Evolutionary conservation across 2,113 vertebrate genomes (phyloP), one percentile per base, ranked within the genome.

Genomic region (Macquaria australasica): DNA sequence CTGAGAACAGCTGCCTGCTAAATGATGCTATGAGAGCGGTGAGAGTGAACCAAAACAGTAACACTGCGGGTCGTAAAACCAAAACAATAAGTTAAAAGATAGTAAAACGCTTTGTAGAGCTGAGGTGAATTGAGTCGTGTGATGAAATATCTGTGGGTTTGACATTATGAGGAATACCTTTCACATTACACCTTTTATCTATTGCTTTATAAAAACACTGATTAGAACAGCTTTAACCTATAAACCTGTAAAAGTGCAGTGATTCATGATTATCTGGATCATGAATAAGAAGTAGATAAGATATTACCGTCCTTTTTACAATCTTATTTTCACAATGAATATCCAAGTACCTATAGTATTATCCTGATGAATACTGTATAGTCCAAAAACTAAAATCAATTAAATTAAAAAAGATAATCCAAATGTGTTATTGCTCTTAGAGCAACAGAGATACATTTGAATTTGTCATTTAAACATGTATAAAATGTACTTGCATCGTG

Each of bases 391-490:
- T 7, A 18, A 48, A 63, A 45, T 59, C 6, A 50, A 72, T 31
- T 21, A 6, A 56, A 62, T 72, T 2, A 59, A 59, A 48, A 58
- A 20, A 84, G 16, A 58, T 21, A 43, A 50, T 63, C 7, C 8
- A 48, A 55, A 55, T 69, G 48, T 43, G 25, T 15, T 41, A 41
- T 41, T 9, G 41, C 41, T 45, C 14, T 45, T 45, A 69, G 37
- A 51, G 71, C 45, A 62, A 37, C n/a, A 34, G 25, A 62, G 18
- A 79, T 43, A 10, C 5, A 51, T 48, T 37, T 18, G 3, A 3
- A 50, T 80, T 75, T 51, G 74, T 82, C 56, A 82, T 62, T 59
- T 62, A 34, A 43, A 70, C 34, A 76, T 51, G 16, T 18, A 60
- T 25, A 48, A 75, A 53, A 76, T 28, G 55, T 55, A 53, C 53